phyloP scores from a whole-genome alignment of 2,888 invertebrate species.

The Melieria picta region DNA sequence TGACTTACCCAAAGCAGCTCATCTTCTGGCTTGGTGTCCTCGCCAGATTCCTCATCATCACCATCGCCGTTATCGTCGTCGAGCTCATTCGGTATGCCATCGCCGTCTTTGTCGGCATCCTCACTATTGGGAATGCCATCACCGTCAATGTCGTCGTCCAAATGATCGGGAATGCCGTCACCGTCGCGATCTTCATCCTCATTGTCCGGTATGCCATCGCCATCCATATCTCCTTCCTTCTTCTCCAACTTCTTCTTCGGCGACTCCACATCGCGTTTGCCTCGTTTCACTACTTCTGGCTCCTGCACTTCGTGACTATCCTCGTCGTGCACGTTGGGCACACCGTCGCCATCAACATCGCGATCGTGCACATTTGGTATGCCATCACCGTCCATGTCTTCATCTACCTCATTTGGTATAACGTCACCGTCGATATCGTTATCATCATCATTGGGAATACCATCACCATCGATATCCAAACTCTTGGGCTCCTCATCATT shows the following conservation, averaged over 20 bases:
- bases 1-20: constrained; percentile 71
- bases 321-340: constrained; percentile 65
- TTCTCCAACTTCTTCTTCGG: no score
- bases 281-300: constrained; percentile 59
- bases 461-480: constrained; percentile 48
- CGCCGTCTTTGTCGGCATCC: constrained; percentile 46
- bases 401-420: constrained; percentile 51
- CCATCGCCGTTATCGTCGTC: constrained; percentile 47
- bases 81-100: constrained; percentile 52
- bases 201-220: constrained; percentile 67
- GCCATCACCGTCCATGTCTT: constrained; percentile 50
- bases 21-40: constrained; percentile 72
- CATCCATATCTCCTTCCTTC: constrained; percentile 53
- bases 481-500: constrained; percentile 46
- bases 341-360: constrained; percentile 65
- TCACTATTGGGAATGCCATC: constrained; percentile 54
- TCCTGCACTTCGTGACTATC: constrained; percentile 49
- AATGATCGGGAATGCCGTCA: constrained; percentile 46
- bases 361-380: constrained; percentile 44
- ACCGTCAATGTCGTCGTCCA: constrained; percentile 46
- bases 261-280: constrained; percentile 57
- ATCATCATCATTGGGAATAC: constrained; percentile 56
- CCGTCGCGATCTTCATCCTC: constrained; percentile 63
- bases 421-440: constrained; percentile 54
- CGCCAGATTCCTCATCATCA: constrained; percentile 55